These are phyloP conservation scores for Patella depressa DNA, from an alignment of 2,888 invertebrate species.

Conservation along the genomic window DNA sequence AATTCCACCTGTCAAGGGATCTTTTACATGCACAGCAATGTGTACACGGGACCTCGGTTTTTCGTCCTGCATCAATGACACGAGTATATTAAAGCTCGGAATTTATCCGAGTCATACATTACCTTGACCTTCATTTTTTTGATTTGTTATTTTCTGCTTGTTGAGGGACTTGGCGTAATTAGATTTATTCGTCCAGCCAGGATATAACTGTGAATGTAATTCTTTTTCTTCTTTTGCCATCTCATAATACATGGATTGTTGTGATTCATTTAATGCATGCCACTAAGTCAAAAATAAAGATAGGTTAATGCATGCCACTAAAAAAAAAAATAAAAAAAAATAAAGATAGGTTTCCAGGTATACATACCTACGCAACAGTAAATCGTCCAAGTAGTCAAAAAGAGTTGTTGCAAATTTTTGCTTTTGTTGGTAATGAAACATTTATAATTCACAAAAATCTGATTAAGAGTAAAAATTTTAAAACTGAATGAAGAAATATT, in stretches of 20 bases:
- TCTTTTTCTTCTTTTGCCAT: slow-evolving; percentile 99
- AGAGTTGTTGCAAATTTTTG: no score
- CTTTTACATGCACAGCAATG: no score
- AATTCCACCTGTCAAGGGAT: no score
- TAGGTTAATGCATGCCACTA: slow-evolving; percentile 94
- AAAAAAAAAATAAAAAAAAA: slow-evolving; percentile 24
- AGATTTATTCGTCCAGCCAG: slow-evolving; percentile 99
- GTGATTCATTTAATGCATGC: slow-evolving; percentile 99
- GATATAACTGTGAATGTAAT: slow-evolving; percentile 99
- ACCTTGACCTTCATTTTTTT: slow-evolving; percentile 33
- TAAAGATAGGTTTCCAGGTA: no score
- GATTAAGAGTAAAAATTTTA: no score
- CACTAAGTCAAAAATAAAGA: slow-evolving; percentile 78
- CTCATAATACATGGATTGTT: slow-evolving; percentile 99
- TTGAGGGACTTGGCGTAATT: slow-evolving; percentile 99
- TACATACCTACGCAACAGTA: no score
- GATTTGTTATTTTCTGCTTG: slow-evolving; percentile 94
- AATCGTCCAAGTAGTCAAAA: no score
- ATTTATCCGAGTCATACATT: background rate
- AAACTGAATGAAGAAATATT: no score
- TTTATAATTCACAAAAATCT: no score
- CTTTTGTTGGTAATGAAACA: no score
- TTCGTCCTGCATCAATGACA: no score
- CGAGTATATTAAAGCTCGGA: background rate
- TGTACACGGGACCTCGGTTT: no score